These are phyloP conservation scores for Dyspetes luteomarginatus DNA, from an alignment of 2,888 invertebrate species.

Conservation along the genomic window DNA sequence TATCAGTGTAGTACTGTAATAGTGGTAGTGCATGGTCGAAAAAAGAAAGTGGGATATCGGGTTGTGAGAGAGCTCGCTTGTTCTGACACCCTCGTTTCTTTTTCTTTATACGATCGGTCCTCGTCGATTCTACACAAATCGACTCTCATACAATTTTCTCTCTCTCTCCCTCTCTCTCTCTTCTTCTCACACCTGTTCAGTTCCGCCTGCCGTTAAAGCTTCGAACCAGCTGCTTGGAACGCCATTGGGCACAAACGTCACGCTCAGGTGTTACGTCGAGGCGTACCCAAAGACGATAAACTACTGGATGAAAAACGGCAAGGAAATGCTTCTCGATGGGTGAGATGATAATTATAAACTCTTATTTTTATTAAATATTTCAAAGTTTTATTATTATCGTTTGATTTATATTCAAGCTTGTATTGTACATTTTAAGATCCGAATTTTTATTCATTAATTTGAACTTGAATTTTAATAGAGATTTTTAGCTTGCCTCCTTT, in stretches of 20 bases:
- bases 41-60: slow-evolving; percentile 55
- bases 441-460: no score
- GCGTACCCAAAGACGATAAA: slow-evolving; percentile 91
- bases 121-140: slow-evolving; percentile 2
- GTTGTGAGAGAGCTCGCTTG: slow-evolving; percentile 60
- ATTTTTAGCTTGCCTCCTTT: no score
- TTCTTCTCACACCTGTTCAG: slow-evolving; percentile 83
- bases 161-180: slow-evolving; percentile 5
- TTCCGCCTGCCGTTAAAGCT: slow-evolving; percentile 94
- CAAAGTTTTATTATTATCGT: no score
- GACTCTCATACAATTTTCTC: slow-evolving; percentile 13
- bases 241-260: slow-evolving; percentile 93
- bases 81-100: slow-evolving; percentile 66
- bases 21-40: slow-evolving; percentile 30
- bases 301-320: slow-evolving; percentile 91
- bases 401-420: no score
- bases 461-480: no score
- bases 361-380: no score
- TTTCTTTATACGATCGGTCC: slow-evolving; percentile 59
- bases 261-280: slow-evolving; percentile 94
- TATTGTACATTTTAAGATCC: no score
- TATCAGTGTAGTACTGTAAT: slow-evolving; percentile 49
- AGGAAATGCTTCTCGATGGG: slow-evolving; percentile 80
- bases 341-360: slow-evolving; percentile 65
- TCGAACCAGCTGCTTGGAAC: slow-evolving; percentile 95